Conservation (phyloP, 2,113 vertebrate genomes). For the Choloepus hoffmanni region DNA sequence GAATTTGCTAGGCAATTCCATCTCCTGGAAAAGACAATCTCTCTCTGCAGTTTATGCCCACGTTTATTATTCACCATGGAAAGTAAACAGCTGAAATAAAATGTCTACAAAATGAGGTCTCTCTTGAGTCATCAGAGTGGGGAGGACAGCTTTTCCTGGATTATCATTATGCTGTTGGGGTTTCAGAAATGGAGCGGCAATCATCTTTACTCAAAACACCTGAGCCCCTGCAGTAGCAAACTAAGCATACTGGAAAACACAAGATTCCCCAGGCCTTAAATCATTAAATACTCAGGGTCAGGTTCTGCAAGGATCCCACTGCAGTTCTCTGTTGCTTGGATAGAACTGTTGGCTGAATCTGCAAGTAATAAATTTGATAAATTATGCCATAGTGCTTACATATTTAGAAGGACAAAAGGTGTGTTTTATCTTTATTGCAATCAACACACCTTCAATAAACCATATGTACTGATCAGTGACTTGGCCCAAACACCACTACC, state of each 20-base stretch:
- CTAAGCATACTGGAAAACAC: conserved; percentile 28
- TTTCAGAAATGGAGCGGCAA: conserved; percentile 40
- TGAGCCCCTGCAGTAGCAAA: conserved; percentile 56
- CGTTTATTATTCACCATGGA: conserved; percentile 71
- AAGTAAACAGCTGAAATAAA: conserved; percentile 68
- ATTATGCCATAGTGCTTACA: neutral
- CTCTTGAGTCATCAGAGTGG: conserved; percentile 58
- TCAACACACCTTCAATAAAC: neutral
- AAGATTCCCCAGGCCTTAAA: neutral
- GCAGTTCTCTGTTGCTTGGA: conserved; percentile 17
- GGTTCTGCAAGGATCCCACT: neutral
- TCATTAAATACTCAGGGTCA: neutral
- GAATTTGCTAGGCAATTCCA: conserved; percentile 59
- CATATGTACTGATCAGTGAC: neutral
- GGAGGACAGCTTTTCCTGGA: conserved; percentile 36
- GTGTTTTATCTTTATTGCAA: conserved; percentile 14
- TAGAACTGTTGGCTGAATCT: conserved; percentile 45
- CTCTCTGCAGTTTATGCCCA: conserved; percentile 58
- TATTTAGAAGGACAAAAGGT: conserved; percentile 12
- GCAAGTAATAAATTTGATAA: conserved; percentile 34
- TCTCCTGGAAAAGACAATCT: conserved; percentile 54
- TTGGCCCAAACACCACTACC: neutral
- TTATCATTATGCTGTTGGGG: conserved; percentile 57
- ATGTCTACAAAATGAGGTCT: conserved; percentile 67
- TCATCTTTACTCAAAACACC: conserved; percentile 70